Percentiles rank a stretch among this genome's conserved stretches.
phyloP scores from a whole-genome alignment of 2,888 invertebrate species.

The Himalopsyche anomala region DNA sequence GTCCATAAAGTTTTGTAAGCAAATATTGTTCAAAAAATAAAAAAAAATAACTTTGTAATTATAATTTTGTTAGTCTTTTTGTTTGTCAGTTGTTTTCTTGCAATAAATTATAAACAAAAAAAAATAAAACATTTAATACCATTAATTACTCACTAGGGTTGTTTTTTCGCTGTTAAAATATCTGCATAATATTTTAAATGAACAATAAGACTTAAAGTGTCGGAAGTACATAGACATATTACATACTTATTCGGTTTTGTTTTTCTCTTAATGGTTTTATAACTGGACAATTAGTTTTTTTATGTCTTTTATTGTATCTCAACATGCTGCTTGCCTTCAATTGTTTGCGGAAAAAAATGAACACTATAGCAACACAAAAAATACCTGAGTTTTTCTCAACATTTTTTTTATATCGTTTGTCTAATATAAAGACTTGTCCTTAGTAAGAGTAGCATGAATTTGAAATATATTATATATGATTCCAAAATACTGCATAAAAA shows the following conservation, averaged over 20 bases:
- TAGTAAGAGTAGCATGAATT: too few species aligned
- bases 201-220: not conserved
- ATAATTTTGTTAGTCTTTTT: too few species aligned
- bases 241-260: not conserved
- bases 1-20: too few species aligned
- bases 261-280: not conserved
- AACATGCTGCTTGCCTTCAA: slow-evolving; percentile 14
- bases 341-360: not conserved
- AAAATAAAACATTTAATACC: too few species aligned
- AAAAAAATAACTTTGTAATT: too few species aligned
- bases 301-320: not conserved
- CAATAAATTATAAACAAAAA: too few species aligned
- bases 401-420: not conserved
- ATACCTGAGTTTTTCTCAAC: not conserved
- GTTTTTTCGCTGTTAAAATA: not conserved
- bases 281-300: slow-evolving; percentile 13
- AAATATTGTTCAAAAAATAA: too few species aligned
- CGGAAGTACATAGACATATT: not conserved
- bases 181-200: not conserved
- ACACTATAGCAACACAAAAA: not conserved
- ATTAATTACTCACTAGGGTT: too few species aligned
- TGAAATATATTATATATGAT: too few species aligned
- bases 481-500: too few species aligned
- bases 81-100: too few species aligned
- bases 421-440: too few species aligned